These are phyloP conservation scores for Montifringilla adamsi DNA, from an alignment of 2,113 vertebrate genomes.

Conservation along the genomic window DNA sequence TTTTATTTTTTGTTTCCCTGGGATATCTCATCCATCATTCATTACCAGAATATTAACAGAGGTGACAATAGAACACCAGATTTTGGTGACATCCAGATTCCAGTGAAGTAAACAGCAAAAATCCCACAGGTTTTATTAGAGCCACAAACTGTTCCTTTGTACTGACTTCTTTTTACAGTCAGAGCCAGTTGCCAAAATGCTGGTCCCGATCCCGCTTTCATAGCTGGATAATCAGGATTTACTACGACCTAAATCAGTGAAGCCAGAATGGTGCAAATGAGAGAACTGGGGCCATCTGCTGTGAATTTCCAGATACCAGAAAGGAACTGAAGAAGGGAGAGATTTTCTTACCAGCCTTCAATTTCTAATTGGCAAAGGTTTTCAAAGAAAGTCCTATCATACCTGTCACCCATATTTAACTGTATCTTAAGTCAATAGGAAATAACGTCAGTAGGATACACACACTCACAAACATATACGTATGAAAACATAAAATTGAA, in stretches of 20 bases:
- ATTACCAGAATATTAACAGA: not conserved
- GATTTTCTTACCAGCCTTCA: not conserved
- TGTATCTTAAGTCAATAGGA: constrained; percentile 14
- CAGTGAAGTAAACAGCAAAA: not conserved
- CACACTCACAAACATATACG: not conserved
- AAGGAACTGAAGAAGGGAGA: not conserved
- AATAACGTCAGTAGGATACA: not conserved
- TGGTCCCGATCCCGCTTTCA: not conserved
- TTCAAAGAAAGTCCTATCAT: not conserved
- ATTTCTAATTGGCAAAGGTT: not conserved
- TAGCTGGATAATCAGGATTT: constrained; percentile 38
- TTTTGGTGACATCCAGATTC: not conserved
- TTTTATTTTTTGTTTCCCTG: not conserved
- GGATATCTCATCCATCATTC: not conserved
- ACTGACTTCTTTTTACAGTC: not conserved
- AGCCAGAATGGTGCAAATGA: constrained; percentile 26
- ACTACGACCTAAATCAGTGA: not conserved
- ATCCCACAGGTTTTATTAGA: not conserved
- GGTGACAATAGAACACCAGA: not conserved
- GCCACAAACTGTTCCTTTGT: not conserved
- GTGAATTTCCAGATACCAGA: not conserved
- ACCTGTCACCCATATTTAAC: not conserved
- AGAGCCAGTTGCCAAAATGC: not conserved
- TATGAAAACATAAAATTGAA: constrained; percentile 6
- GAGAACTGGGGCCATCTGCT: constrained; percentile 24